Evolutionary conservation across 1,140 invertebrate species (phyloP).

Genomic region (Phocides pigmalion): DNA sequence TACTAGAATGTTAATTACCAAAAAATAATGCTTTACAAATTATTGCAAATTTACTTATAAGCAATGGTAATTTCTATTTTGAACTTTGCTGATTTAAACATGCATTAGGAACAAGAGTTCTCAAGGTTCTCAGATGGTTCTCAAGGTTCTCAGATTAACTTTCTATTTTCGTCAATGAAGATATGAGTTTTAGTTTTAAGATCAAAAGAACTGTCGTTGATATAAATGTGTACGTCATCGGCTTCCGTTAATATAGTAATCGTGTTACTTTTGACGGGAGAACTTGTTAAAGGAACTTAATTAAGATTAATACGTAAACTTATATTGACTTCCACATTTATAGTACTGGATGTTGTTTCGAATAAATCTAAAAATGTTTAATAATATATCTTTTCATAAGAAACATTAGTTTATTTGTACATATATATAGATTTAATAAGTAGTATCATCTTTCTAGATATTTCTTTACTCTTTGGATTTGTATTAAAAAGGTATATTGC

Average conservation of each 20-base stretch:
- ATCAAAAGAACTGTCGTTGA: slow-evolving; percentile 11
- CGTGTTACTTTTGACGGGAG: neutral
- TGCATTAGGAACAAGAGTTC: no score
- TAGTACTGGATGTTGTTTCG: neutral
- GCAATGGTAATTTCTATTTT: no score
- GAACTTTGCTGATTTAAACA: no score
- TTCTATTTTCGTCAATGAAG: slow-evolving; percentile 19
- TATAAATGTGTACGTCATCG: slow-evolving; percentile 9
- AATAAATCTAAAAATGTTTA: neutral
- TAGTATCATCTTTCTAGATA: no score
- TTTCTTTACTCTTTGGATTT: no score
- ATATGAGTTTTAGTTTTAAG: slow-evolving; percentile 7
- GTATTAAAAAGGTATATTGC: no score
- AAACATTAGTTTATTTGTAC: no score
- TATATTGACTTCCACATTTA: neutral
- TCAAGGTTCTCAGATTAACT: neutral
- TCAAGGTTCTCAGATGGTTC: neutral
- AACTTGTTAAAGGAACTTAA: slow-evolving; percentile 15
- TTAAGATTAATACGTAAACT: neutral
- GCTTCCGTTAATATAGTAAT: slow-evolving; percentile 25
- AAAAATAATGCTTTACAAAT: no score
- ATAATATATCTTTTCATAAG: neutral
- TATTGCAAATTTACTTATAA: no score
- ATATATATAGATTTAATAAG: no score
- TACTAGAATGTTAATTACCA: no score